These are phyloP conservation scores for Melolontha melolontha DNA, from an alignment of 2,888 invertebrate species.

Conservation along the genomic window DNA sequence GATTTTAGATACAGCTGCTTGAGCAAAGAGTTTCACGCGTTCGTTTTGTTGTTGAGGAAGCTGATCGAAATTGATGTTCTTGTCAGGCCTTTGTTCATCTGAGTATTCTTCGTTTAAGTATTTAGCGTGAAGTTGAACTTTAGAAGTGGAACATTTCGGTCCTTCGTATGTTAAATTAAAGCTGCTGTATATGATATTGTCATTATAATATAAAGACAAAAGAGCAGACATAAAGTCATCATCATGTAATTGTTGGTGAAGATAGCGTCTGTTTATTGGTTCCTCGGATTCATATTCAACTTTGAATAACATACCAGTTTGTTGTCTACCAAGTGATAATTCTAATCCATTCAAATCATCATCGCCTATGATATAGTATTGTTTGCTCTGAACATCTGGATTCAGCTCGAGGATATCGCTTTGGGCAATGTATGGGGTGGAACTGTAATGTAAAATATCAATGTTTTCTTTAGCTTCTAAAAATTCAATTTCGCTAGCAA, in stretches of 20 bases:
- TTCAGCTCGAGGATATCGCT: constrained; percentile 70
- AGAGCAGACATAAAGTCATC: constrained; percentile 54
- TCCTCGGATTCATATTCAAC: constrained; percentile 68
- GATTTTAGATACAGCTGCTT: constrained; percentile 56
- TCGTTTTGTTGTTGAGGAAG: constrained; percentile 62
- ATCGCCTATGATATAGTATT: constrained; percentile 64
- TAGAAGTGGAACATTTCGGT: constrained; percentile 66
- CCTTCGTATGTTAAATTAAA: constrained; percentile 67
- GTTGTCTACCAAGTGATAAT: constrained; percentile 65
- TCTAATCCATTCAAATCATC: constrained; percentile 60
- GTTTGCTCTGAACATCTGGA: constrained; percentile 66
- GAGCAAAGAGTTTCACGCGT: constrained; percentile 69
- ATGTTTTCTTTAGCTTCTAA: constrained; percentile 67
- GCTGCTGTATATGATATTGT: constrained; percentile 67
- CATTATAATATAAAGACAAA: constrained; percentile 58
- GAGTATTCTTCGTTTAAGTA: constrained; percentile 58
- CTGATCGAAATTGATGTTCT: constrained; percentile 47
- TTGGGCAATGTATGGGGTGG: constrained; percentile 74
- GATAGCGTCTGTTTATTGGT: constrained; percentile 55
- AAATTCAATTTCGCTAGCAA: constrained; percentile 68
- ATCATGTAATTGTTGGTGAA: constrained; percentile 56
- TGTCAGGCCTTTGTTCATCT: constrained; percentile 47
- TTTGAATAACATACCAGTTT: constrained; percentile 69
- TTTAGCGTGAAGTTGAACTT: constrained; percentile 63
- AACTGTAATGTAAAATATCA: constrained; percentile 71